phyloP scores from a whole-genome alignment of 2,113 vertebrate species.

The Bubo scandiacus region DNA sequence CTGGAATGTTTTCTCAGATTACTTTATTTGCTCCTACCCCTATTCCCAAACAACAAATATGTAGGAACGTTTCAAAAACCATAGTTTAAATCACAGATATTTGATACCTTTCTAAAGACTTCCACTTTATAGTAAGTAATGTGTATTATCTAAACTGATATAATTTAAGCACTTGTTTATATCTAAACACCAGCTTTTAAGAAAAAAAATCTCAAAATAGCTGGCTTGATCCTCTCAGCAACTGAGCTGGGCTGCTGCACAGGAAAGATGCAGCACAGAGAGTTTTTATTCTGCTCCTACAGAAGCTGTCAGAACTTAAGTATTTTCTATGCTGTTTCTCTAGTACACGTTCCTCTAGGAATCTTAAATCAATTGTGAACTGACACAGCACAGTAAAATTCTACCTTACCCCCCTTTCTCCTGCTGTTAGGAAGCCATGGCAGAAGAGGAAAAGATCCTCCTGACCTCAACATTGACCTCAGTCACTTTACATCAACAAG shows the following conservation, averaged over 20 bases:
- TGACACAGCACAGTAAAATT: neutral
- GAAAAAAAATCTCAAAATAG: neutral
- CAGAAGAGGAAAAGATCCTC: neutral
- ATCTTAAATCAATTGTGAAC: slow-evolving; percentile 25
- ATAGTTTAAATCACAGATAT: neutral
- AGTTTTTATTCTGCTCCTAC: neutral
- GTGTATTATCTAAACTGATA: neutral
- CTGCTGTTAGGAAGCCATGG: neutral
- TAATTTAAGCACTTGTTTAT: neutral
- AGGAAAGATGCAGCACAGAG: neutral
- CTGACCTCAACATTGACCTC: neutral
- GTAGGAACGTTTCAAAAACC: neutral
- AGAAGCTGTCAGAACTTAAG: slow-evolving; percentile 11
- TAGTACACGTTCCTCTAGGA: neutral
- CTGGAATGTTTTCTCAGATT: neutral
- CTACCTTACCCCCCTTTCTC: neutral
- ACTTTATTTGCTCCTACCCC: neutral
- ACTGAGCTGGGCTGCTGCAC: neutral
- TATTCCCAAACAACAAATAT: neutral
- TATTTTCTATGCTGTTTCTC: neutral
- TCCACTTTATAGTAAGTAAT: neutral
- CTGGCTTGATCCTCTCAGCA: neutral
- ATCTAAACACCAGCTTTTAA: neutral
- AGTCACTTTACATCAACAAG: neutral
- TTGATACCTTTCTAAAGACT: neutral